Evolutionary conservation across 2,888 invertebrate genomes (phyloP).

Genomic region (Dascillus cervinus): DNA sequence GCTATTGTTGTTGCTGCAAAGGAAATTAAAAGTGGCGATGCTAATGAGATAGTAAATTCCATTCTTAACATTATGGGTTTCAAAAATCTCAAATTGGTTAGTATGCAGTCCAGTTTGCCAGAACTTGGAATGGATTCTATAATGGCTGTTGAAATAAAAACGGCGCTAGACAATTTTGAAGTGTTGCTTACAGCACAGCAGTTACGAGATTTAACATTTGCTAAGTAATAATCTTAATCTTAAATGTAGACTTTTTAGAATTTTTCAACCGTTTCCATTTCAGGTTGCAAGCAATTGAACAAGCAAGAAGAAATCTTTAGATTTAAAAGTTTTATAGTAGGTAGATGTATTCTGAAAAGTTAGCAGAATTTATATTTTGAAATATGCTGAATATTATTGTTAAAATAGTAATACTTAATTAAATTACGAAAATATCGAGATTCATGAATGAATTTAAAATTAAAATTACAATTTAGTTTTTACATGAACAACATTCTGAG

Average conservation of each 20-base stretch:
- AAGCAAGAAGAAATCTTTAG: too few relatives aligned
- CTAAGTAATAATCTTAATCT: slow-evolving; percentile 49
- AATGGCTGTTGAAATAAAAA: slow-evolving; percentile 95
- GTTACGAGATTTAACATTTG: slow-evolving; percentile 71
- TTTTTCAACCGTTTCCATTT: too few relatives aligned
- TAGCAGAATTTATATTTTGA: too few relatives aligned
- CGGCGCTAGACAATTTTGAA: slow-evolving; percentile 85
- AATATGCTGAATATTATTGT: too few relatives aligned
- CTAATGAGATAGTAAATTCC: slow-evolving; percentile 63
- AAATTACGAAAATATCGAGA: too few relatives aligned
- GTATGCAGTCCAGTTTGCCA: slow-evolving; percentile 65
- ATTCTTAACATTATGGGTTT: slow-evolving; percentile 55
- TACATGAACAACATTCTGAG: too few relatives aligned
- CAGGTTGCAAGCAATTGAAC: slow-evolving; percentile 48
- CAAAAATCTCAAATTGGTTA: slow-evolving; percentile 62
- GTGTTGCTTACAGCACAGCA: slow-evolving; percentile 80
- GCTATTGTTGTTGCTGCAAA: slow-evolving; percentile 88
- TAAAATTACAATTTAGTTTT: too few relatives aligned
- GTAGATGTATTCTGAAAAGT: too few relatives aligned
- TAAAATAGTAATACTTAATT: too few relatives aligned
- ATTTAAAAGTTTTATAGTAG: too few relatives aligned
- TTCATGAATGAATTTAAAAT: too few relatives aligned
- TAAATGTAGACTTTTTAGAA: too few relatives aligned
- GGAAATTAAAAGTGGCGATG: slow-evolving; percentile 51
- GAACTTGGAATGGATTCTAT: slow-evolving; percentile 96